These are phyloP conservation scores for Campoplex nolae DNA, from an alignment of 2,888 invertebrate genomes.

Conservation along the genomic window DNA sequence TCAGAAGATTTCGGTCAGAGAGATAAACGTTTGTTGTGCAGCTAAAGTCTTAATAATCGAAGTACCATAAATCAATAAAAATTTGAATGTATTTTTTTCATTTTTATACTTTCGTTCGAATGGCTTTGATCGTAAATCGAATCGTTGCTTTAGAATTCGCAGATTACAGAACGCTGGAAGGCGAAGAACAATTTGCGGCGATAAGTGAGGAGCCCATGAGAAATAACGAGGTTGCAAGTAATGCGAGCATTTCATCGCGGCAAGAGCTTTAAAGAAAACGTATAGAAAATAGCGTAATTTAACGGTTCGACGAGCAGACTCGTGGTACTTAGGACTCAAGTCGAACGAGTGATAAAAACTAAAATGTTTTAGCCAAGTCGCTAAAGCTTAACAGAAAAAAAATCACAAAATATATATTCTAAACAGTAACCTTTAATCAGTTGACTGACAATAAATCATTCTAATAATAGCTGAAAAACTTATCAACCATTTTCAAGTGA, in stretches of 20 bases:
- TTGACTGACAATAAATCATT: constrained; percentile 1
- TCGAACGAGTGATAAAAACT: constrained; percentile 12
- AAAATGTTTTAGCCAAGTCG: background rate
- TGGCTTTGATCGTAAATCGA: background rate
- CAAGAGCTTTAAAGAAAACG: constrained; percentile 7
- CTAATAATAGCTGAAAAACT: background rate
- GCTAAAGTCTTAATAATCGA: too few species aligned
- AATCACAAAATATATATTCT: background rate
- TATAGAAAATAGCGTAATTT: background rate
- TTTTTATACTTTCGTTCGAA: background rate
- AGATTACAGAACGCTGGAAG: constrained; percentile 65
- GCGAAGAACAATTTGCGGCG: constrained; percentile 61
- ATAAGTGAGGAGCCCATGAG: constrained; percentile 50
- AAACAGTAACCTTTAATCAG: background rate
- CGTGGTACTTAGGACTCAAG: background rate
- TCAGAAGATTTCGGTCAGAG: too few species aligned
- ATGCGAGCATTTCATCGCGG: constrained; percentile 53
- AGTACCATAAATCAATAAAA: background rate
- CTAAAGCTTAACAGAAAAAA: background rate
- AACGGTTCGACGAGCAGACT: background rate
- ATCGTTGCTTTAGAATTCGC: constrained; percentile 39
- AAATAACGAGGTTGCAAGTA: constrained; percentile 36
- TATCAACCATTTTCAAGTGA: background rate
- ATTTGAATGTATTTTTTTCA: background rate
- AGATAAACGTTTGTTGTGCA: too few species aligned